Percentiles rank a stretch among this genome's conserved stretches.
Conservation (phyloP, 2,888 invertebrate genomes). For the Rhagophthalmus giganteus region DNA sequence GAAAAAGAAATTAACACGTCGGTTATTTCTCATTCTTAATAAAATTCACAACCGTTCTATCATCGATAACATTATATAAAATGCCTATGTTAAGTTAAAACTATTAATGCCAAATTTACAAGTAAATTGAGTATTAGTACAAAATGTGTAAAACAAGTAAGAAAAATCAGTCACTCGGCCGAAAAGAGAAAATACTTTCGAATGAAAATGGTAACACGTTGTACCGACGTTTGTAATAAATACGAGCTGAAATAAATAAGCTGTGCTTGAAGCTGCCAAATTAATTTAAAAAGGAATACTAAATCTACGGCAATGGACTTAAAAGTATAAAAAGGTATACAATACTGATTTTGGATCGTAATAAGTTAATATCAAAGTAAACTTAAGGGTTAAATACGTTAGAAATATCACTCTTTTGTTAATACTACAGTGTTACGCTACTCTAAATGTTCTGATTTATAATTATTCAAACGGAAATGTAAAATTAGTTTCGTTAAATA, state of each 20-base stretch:
- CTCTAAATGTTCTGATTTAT: constrained; percentile 30
- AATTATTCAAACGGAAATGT: constrained; percentile 24
- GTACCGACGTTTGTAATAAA: neutral
- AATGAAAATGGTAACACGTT: constrained; percentile 2
- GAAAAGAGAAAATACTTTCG: constrained; percentile 13
- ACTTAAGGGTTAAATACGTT: constrained; percentile 42
- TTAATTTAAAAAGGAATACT: constrained; percentile 30
- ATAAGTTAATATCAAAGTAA: constrained; percentile 45
- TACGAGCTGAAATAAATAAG: constrained; percentile 28
- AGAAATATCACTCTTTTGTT: constrained; percentile 55
- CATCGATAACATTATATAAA: constrained; percentile 31
- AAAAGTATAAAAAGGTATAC: constrained; percentile 48
- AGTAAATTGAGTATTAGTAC: constrained; percentile 29
- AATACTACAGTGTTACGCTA: constrained; percentile 51
- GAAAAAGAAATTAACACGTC: constrained; percentile 9
- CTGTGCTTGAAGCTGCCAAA: constrained; percentile 40
- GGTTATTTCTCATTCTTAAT: constrained; percentile 8
- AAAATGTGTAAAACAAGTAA: constrained; percentile 25
- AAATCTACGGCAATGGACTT: constrained; percentile 38
- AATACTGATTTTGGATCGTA: constrained; percentile 55
- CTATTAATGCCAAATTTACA: constrained; percentile 32
- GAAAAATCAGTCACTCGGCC: constrained; percentile 28
- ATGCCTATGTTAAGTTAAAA: constrained; percentile 31
- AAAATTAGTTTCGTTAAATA: constrained; percentile 17
- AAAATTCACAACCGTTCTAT: constrained; percentile 29